A percentile compares a stretch with the other conserved stretches of the same genome.
phyloP scores from a whole-genome alignment of 2,888 invertebrate species.

The Creontiades dilutus region DNA sequence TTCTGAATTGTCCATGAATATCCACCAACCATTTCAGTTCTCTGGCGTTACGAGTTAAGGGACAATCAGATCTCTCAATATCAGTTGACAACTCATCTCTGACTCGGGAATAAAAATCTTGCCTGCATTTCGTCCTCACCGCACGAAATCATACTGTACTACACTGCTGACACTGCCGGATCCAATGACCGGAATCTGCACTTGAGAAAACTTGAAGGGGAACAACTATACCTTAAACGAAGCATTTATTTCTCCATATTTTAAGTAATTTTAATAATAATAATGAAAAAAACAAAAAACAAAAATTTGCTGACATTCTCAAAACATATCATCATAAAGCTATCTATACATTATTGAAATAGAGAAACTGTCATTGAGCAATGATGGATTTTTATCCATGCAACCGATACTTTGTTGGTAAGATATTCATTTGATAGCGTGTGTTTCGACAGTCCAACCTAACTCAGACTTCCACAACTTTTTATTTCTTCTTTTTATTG shows the following conservation, averaged over 20 bases:
- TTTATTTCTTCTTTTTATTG: too few species aligned
- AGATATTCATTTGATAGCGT: conserved; percentile 2
- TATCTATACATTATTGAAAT: conserved; percentile 41
- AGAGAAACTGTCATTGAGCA: conserved; percentile 54
- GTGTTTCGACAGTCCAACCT: conserved; percentile 17
- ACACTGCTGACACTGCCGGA: too few species aligned
- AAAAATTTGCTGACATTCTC: conserved; percentile 19
- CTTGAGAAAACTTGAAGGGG: conserved; percentile 4
- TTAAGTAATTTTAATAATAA: not conserved
- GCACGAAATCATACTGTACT: too few species aligned
- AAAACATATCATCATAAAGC: conserved; percentile 47
- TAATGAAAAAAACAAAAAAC: not conserved
- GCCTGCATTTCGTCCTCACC: too few species aligned
- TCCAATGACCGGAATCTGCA: not conserved
- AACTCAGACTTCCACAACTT: conserved; percentile 47
- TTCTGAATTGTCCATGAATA: too few species aligned
- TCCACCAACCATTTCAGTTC: too few species aligned
- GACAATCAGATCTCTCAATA: too few species aligned
- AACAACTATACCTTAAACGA: conserved; percentile 41
- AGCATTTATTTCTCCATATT: conserved; percentile 36
- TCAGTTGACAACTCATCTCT: too few species aligned
- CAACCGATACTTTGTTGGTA: conserved; percentile 38
- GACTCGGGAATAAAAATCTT: too few species aligned
- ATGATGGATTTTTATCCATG: conserved; percentile 51
- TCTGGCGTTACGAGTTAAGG: too few species aligned